phyloP scores from a whole-genome alignment of 2,113 vertebrate species.

The Arenaria interpres region DNA sequence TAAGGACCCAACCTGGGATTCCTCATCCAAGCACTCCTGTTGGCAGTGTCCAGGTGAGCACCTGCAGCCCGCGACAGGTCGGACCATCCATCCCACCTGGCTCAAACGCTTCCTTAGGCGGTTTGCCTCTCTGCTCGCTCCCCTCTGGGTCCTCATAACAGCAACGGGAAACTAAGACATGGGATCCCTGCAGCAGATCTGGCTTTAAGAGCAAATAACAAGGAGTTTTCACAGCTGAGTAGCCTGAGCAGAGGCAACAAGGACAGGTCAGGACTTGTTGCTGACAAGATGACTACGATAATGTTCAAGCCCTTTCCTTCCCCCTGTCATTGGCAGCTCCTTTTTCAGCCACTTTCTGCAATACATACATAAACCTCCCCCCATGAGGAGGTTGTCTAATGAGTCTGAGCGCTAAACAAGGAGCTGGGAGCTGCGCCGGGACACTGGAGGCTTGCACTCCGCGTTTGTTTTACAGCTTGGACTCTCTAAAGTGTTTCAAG shows the following conservation, averaged over 20 bases:
- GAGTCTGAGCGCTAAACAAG: background rate
- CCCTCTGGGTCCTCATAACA: background rate
- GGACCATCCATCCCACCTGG: background rate
- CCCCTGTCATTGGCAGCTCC: background rate
- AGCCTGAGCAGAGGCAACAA: background rate
- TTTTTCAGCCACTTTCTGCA: background rate
- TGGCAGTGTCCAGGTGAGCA: fast-evolving
- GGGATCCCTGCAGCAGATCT: background rate
- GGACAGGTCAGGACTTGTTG: background rate
- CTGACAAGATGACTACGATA: background rate
- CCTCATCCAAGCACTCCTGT: background rate
- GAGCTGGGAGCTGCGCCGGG: background rate
- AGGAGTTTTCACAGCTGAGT: background rate
- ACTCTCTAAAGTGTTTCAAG: background rate
- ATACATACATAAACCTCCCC: background rate
- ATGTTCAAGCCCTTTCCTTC: background rate
- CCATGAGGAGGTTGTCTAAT: background rate
- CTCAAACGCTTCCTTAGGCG: fast-evolving
- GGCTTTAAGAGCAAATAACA: background rate
- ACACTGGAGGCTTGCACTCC: background rate
- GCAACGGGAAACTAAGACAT: background rate
- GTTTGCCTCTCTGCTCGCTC: background rate
- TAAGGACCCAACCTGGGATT: background rate
- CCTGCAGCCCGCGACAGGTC: background rate
- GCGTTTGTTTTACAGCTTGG: background rate